phyloP scores from a whole-genome alignment of 2,888 invertebrate genomes.

The Agrochola macilenta region DNA sequence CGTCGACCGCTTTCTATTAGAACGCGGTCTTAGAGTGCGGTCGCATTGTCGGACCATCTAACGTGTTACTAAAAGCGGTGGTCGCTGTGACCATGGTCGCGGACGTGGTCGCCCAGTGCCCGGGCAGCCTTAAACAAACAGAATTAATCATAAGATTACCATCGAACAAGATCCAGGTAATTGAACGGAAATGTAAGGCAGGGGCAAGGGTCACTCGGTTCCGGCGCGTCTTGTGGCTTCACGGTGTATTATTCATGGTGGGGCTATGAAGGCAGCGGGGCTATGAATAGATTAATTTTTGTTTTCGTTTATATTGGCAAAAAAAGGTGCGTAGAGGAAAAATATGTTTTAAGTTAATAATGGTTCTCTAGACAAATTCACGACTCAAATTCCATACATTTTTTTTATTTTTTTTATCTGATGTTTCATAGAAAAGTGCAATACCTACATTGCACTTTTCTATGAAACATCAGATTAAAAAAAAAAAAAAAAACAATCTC shows the following conservation, averaged over 20 bases:
- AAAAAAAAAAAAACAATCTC: no score
- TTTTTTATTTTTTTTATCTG: no score
- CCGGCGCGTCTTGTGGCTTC: slow-evolving; percentile 58
- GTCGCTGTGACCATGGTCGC: background rate
- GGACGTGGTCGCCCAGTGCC: background rate
- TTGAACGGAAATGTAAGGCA: slow-evolving; percentile 71
- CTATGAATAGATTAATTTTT: background rate
- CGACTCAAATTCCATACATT: no score
- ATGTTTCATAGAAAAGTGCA: no score
- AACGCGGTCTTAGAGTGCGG: background rate
- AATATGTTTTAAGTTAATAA: background rate
- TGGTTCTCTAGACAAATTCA: background rate
- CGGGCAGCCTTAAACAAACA: slow-evolving; percentile 52
- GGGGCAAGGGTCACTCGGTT: slow-evolving; percentile 68
- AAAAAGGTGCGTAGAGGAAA: background rate
- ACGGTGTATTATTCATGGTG: slow-evolving; percentile 54
- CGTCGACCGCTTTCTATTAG: background rate
- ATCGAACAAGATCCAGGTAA: slow-evolving; percentile 70
- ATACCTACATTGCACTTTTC: no score
- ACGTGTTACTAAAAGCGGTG: background rate
- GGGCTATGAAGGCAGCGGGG: slow-evolving; percentile 41
- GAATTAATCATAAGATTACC: slow-evolving; percentile 69
- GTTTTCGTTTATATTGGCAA: no score
- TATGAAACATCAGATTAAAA: no score
- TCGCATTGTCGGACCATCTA: no score